phyloP scores from a whole-genome alignment of 2,113 vertebrate species.

The Galbula dea region DNA sequence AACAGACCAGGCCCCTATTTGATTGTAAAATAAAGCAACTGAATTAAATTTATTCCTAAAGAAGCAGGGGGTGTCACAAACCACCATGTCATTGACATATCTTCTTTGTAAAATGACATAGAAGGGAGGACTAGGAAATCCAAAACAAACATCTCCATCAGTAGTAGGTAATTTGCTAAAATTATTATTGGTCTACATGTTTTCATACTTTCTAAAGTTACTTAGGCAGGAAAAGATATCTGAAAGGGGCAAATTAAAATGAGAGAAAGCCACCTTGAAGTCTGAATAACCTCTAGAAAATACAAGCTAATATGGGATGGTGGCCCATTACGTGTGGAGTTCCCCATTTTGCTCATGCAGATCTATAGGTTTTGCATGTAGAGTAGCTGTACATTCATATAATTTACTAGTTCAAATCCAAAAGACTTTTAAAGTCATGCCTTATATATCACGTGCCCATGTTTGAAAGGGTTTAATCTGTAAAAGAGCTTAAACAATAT shows the following conservation, averaged over 20 bases:
- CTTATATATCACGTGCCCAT: background rate
- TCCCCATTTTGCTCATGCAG: background rate
- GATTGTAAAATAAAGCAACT: background rate
- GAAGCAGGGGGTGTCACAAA: background rate
- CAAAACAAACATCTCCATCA: background rate
- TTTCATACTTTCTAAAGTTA: background rate
- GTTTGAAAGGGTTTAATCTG: slow-evolving; percentile 17
- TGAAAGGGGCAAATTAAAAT: background rate
- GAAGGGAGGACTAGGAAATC: background rate
- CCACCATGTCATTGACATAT: background rate
- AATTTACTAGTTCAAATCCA: background rate
- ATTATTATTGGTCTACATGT: background rate
- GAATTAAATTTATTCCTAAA: slow-evolving; percentile 3
- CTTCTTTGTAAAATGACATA: background rate
- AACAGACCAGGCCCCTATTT: background rate
- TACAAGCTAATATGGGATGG: background rate
- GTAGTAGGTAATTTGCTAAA: background rate
- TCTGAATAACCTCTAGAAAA: background rate
- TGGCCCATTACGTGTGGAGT: background rate
- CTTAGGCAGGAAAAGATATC: background rate
- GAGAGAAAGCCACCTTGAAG: background rate
- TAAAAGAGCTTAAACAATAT: slow-evolving; percentile 31
- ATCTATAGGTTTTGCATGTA: background rate
- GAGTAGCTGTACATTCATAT: background rate
- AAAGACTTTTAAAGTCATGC: background rate